These are phyloP conservation scores for Latrodectus hesperus DNA, from an alignment of 2,888 invertebrate genomes.

Conservation along the genomic window DNA sequence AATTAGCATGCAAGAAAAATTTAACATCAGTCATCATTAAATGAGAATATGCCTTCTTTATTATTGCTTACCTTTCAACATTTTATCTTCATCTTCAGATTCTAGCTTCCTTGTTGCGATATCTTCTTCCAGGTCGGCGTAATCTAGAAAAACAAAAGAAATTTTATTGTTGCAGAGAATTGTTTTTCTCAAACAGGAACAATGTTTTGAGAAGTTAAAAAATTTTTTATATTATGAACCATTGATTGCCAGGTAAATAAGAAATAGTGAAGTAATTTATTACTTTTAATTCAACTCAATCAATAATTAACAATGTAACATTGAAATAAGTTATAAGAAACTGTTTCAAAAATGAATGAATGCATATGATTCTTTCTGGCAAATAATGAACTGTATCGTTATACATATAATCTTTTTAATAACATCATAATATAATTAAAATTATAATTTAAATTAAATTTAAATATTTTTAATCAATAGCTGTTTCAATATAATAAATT, in stretches of 20 bases:
- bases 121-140: slow-evolving; percentile 65
- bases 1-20: too few species aligned
- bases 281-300: not conserved
- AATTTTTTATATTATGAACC: not conserved
- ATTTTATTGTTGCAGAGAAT: not conserved
- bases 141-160: slow-evolving; percentile 51
- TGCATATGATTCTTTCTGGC: too few species aligned
- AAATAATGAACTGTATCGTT: too few species aligned
- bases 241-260: not conserved
- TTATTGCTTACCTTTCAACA: slow-evolving; percentile 59
- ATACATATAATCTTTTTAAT: too few species aligned
- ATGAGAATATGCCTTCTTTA: too few species aligned
- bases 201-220: not conserved
- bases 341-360: too few species aligned
- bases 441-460: too few species aligned
- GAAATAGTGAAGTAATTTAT: not conserved
- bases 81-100: slow-evolving; percentile 67
- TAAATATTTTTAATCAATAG: too few species aligned
- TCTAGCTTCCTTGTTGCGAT: slow-evolving; percentile 64
- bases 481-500: too few species aligned
- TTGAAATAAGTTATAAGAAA: not conserved
- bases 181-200: not conserved
- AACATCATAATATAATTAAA: too few species aligned
- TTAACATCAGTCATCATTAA: too few species aligned
- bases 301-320: not conserved